These are phyloP conservation scores for Thyatira batis DNA, from an alignment of 2,888 invertebrate species.

Conservation along the genomic window DNA sequence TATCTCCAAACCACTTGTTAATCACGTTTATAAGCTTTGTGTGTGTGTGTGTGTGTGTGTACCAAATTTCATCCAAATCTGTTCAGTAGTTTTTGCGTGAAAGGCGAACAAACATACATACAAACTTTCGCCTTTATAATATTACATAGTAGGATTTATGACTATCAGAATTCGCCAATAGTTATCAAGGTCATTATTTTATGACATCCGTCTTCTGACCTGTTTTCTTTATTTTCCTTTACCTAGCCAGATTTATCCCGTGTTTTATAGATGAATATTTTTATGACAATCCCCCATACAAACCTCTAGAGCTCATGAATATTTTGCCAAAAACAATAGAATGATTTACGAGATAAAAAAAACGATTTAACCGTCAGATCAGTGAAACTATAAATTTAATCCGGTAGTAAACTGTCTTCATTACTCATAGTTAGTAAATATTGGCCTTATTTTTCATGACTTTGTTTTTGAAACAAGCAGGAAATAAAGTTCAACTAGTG, in stretches of 20 bases:
- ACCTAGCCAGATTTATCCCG: background rate
- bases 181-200: no score
- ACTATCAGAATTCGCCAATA: no score
- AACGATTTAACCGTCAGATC: background rate
- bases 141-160: no score
- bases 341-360: conserved; percentile 3
- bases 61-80: no score
- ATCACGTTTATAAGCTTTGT: no score
- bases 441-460: background rate
- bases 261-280: background rate
- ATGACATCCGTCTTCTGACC: background rate
- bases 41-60: no score
- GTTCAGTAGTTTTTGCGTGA: no score
- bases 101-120: no score
- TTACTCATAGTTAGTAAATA: background rate
- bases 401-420: background rate
- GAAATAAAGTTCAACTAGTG: background rate
- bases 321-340: conserved; percentile 2
- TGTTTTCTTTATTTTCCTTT: background rate
- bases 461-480: background rate
- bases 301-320: background rate
- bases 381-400: conserved; percentile 2
- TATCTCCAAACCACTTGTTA: no score
- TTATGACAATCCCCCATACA: background rate
- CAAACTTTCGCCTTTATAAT: no score